Conservation (phyloP, 2,888 invertebrate species). For the Molorchus minor region DNA sequence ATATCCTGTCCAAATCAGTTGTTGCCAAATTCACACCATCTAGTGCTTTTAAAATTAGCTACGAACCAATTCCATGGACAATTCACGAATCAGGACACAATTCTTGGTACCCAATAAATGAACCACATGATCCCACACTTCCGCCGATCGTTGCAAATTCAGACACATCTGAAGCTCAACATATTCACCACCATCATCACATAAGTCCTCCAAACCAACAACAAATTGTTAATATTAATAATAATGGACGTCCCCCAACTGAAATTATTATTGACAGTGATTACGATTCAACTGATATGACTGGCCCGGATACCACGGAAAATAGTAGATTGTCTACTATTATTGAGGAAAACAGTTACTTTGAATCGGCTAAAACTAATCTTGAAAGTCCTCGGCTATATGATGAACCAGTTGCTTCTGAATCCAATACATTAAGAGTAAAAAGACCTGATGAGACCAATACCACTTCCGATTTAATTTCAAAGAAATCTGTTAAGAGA, state of each 20-base stretch:
- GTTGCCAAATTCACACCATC: slow-evolving; percentile 44
- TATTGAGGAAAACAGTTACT: neutral
- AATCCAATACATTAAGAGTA: slow-evolving; percentile 22
- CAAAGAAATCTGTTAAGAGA: slow-evolving; percentile 39
- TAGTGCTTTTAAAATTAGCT: slow-evolving; percentile 39
- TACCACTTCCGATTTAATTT: too few relatives aligned
- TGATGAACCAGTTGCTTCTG: slow-evolving; percentile 37
- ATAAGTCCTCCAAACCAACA: slow-evolving; percentile 31
- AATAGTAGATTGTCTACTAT: neutral
- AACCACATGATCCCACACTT: slow-evolving; percentile 34
- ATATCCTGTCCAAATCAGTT: slow-evolving; percentile 43
- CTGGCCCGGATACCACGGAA: slow-evolving; percentile 9
- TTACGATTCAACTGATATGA: neutral
- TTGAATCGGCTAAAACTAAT: neutral
- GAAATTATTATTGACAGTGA: slow-evolving; percentile 32
- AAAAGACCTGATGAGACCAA: neutral
- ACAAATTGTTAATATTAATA: slow-evolving; percentile 37
- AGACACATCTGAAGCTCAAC: slow-evolving; percentile 30
- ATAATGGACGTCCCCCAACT: slow-evolving; percentile 25
- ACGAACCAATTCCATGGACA: slow-evolving; percentile 44
- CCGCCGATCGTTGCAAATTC: neutral
- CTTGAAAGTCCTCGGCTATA: slow-evolving; percentile 27
- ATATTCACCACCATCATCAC: slow-evolving; percentile 40
- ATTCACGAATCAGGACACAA: slow-evolving; percentile 30
- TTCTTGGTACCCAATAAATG: slow-evolving; percentile 42